These are phyloP conservation scores for Thymelicus lineola DNA, from an alignment of 2,888 invertebrate genomes.

Conservation along the genomic window DNA sequence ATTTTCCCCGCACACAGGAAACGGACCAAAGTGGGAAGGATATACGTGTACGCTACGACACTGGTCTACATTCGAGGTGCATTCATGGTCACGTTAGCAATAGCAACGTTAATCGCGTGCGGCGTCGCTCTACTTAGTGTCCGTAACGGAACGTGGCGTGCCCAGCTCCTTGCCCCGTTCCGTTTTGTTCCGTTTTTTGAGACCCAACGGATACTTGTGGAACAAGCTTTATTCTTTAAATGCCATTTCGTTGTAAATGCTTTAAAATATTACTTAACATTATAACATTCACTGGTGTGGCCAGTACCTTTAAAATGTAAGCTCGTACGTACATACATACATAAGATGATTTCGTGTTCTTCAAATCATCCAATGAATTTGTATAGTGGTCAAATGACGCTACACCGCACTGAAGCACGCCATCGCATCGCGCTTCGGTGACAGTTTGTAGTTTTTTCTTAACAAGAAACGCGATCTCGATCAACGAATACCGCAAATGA, in stretches of 20 bases:
- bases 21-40: constrained; percentile 10
- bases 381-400: not conserved
- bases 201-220: constrained; percentile 41
- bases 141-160: constrained; percentile 64
- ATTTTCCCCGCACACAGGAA: not conserved
- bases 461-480: not conserved
- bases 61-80: constrained; percentile 39
- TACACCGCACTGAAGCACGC: not conserved
- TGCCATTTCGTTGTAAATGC: no score
- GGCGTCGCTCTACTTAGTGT: constrained; percentile 68
- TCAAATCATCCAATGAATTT: no score
- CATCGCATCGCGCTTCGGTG: not conserved
- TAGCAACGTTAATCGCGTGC: constrained; percentile 64
- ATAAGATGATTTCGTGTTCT: no score
- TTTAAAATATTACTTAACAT: no score
- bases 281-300: no score
- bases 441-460: no score
- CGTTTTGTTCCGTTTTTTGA: constrained; percentile 52
- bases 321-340: no score
- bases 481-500: not conserved
- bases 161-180: constrained; percentile 42
- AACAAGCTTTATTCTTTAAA: no score
- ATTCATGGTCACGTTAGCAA: constrained; percentile 53
- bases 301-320: no score
- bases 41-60: constrained; percentile 25